Evolutionary conservation across 2,113 vertebrate species (phyloP).

Genomic region (Eulemur rufifrons): DNA sequence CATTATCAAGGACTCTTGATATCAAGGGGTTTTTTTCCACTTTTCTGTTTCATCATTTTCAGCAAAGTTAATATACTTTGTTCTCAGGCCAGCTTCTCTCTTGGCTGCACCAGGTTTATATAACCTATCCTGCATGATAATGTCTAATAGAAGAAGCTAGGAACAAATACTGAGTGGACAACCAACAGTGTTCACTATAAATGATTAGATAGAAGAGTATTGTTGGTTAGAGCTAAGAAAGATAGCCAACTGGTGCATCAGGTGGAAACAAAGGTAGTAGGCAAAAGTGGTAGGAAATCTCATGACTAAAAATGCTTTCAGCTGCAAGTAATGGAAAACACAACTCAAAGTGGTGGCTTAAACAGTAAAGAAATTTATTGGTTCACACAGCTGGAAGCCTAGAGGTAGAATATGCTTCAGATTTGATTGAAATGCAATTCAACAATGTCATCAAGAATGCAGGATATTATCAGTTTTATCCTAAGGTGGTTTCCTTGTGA

Average conservation of each 20-base stretch:
- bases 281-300: conserved; percentile 23
- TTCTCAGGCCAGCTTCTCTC: background rate
- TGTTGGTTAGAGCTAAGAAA: background rate
- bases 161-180: background rate
- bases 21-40: background rate
- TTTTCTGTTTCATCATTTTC: conserved; percentile 34
- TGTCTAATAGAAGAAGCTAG: background rate
- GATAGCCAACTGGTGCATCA: background rate
- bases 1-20: background rate
- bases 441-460: conserved; percentile 2
- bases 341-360: background rate
- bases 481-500: background rate
- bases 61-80: background rate
- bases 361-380: background rate
- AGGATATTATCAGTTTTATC: background rate
- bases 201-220: background rate
- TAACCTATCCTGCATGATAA: background rate
- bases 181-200: conserved; percentile 11
- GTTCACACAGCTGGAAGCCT: background rate
- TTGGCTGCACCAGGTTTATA: background rate
- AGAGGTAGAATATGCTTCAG: background rate
- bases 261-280: background rate
- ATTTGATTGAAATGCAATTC: background rate
- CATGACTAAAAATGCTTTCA: background rate
- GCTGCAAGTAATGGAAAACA: background rate